A percentile compares a stretch with the other conserved stretches of the same genome.
These are phyloP conservation scores for Acanthopleura granulata DNA, from an alignment of 2,888 invertebrate genomes.

Conservation along the genomic window DNA sequence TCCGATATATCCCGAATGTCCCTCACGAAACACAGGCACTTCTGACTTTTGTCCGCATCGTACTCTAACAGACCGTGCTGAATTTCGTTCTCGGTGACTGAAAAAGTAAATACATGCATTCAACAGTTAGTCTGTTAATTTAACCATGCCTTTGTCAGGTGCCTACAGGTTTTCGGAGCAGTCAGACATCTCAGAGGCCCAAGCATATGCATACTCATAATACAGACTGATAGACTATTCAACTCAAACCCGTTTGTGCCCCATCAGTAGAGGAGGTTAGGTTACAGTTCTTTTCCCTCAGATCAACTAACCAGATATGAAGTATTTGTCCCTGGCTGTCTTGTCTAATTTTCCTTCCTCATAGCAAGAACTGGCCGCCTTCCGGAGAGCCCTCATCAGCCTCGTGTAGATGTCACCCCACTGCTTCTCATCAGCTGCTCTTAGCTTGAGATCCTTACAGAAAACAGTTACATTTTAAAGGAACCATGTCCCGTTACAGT, in stretches of 20 bases:
- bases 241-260: too few species aligned
- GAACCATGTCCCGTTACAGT: not conserved
- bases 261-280: too few species aligned
- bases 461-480: too few species aligned
- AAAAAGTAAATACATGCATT: conserved; percentile 6
- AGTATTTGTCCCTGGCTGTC: conserved; percentile 48
- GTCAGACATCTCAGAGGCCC: too few species aligned
- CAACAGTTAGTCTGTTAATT: too few species aligned
- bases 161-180: too few species aligned
- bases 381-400: conserved; percentile 41
- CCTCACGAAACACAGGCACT: conserved; percentile 34
- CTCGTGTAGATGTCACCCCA: conserved; percentile 46
- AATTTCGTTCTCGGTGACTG: conserved; percentile 44
- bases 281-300: too few species aligned
- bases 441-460: conserved; percentile 37
- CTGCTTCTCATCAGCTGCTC: conserved; percentile 35
- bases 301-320: conserved; percentile 45
- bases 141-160: too few species aligned
- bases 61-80: conserved; percentile 31
- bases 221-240: too few species aligned
- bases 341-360: conserved; percentile 38
- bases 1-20: conserved; percentile 33
- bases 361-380: conserved; percentile 43
- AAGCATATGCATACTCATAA: too few species aligned
- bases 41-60: conserved; percentile 24